Conservation (phyloP, 2,113 vertebrate species). For the Pholis gunnellus region DNA sequence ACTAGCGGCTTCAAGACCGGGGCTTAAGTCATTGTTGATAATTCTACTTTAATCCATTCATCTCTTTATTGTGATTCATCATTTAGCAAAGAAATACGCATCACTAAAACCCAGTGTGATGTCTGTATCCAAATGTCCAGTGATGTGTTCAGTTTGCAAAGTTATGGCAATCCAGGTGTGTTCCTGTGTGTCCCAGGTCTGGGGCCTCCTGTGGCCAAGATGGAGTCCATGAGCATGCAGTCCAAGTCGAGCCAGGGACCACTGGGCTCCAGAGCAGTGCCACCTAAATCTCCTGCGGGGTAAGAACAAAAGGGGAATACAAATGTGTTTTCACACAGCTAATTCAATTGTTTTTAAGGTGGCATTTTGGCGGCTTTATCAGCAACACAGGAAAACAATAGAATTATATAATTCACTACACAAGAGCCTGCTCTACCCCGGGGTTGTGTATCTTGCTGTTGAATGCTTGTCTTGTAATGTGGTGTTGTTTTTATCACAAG, state of each 20-base stretch:
- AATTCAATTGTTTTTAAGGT: neutral
- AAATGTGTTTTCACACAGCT: neutral
- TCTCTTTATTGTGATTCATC: neutral
- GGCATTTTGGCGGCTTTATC: neutral
- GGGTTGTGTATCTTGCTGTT: conserved; percentile 8
- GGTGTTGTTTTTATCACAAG: conserved; percentile 1
- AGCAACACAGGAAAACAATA: neutral
- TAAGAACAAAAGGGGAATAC: conserved; percentile 20
- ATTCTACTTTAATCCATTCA: neutral
- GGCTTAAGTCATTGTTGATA: neutral
- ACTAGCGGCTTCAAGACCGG: neutral
- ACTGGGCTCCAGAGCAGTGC: conserved; percentile 85
- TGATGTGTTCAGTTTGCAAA: neutral
- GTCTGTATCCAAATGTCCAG: neutral
- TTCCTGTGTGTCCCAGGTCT: conserved; percentile 74
- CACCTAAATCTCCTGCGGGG: conserved; percentile 88
- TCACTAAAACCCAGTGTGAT: neutral
- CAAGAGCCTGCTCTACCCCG: neutral
- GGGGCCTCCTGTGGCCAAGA: conserved; percentile 87
- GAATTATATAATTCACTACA: conserved; percentile 1
- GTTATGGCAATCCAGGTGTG: neutral
- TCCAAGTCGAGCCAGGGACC: conserved; percentile 83
- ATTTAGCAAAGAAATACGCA: neutral
- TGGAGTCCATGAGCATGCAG: conserved; percentile 90
- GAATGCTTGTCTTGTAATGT: conserved; percentile 28